phyloP scores from a whole-genome alignment of 1,140 invertebrate genomes.

The Plodia interpunctella region DNA sequence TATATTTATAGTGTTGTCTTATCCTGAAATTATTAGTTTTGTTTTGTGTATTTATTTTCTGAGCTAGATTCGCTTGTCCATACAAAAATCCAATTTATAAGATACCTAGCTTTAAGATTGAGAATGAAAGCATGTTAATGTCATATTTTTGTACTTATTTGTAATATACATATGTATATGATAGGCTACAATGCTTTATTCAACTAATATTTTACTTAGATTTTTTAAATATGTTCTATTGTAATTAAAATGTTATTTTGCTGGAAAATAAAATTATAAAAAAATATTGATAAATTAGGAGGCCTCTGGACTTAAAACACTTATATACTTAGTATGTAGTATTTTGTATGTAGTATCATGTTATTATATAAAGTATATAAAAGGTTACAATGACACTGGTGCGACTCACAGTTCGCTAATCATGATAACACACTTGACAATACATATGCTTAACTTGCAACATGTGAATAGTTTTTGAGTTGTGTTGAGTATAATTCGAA shows the following conservation, averaged over 20 bases:
- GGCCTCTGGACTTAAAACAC: slow-evolving; percentile 38
- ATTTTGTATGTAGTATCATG: not conserved
- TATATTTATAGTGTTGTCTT: slow-evolving; percentile 21
- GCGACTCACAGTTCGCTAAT: slow-evolving; percentile 47
- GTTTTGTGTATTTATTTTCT: slow-evolving; percentile 12
- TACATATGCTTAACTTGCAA: slow-evolving; percentile 63
- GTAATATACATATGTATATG: not conserved
- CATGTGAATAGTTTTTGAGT: slow-evolving; percentile 77
- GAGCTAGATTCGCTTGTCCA: not conserved
- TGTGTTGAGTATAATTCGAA: slow-evolving; percentile 43
- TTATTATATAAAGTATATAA: not conserved
- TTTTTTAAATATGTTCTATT: too few relatives aligned
- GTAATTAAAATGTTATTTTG: not conserved
- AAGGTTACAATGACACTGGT: slow-evolving; percentile 43
- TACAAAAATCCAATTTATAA: not conserved
- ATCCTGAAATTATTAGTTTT: slow-evolving; percentile 19
- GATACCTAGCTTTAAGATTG: not conserved
- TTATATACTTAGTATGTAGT: slow-evolving; percentile 24
- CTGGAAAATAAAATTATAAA: not conserved
- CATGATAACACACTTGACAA: slow-evolving; percentile 43
- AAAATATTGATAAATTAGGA: not conserved
- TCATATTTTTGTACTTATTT: not conserved
- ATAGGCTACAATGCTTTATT: too few relatives aligned
- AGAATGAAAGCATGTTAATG: slow-evolving; percentile 8
- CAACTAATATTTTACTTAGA: too few relatives aligned